A percentile compares a stretch with the other conserved stretches of the same genome.
phyloP scores from a whole-genome alignment of 2,888 invertebrate genomes.

The Caenorhabditis doughertyi region DNA sequence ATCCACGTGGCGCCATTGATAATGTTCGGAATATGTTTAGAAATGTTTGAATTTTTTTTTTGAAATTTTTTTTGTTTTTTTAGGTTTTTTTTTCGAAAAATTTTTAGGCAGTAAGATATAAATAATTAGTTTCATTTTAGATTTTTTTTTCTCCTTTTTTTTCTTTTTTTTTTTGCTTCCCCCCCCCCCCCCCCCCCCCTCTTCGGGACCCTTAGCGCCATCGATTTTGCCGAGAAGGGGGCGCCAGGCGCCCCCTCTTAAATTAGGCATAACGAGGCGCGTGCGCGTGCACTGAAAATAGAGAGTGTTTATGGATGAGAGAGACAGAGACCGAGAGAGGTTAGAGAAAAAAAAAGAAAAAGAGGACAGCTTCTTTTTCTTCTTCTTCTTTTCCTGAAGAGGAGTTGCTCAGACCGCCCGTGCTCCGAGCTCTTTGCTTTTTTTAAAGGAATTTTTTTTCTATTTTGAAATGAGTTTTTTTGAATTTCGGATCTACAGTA shows the following conservation, averaged over 20 bases:
- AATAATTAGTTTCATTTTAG: no score
- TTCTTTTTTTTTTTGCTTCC: neutral
- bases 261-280: conserved; percentile 13
- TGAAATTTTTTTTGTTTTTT: neutral
- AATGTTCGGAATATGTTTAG: conserved; percentile 54
- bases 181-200: no score
- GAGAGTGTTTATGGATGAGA: neutral
- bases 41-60: conserved; percentile 8
- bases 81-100: no score
- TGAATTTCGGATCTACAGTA: no score
- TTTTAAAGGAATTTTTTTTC: no score
- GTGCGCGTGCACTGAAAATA: conserved; percentile 1
- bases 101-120: no score
- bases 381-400: conserved; percentile 6
- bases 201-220: neutral
- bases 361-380: conserved; percentile 16
- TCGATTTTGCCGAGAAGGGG: neutral
- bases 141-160: neutral
- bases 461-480: no score
- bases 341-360: no score
- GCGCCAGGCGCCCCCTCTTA: conserved; percentile 12
- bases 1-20: conserved; percentile 74
- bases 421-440: no score
- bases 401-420: no score
- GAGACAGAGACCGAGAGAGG: no score